Evolutionary conservation across 1,140 invertebrate genomes (phyloP).

Genomic region (Calosoma granatense): DNA sequence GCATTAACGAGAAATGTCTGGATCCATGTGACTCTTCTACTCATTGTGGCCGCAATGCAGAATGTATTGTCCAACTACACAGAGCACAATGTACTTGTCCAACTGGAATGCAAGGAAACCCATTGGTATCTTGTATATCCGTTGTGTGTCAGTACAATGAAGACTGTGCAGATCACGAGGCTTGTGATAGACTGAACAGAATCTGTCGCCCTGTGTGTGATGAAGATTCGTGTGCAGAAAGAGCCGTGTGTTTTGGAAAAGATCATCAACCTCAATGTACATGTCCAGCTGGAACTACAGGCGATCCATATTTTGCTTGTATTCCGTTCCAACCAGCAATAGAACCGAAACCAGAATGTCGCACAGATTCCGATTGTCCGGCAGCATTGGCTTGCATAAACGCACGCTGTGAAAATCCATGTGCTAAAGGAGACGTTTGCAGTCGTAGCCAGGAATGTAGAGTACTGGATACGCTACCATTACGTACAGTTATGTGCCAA

Average conservation of each 20-base stretch:
- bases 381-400: constrained; percentile 66
- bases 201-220: constrained; percentile 75
- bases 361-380: constrained; percentile 63
- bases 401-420: constrained; percentile 63
- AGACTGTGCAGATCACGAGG: constrained; percentile 76
- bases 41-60: constrained; percentile 67
- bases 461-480: constrained; percentile 64
- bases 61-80: constrained; percentile 64
- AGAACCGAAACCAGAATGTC: constrained; percentile 51
- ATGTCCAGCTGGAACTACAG: constrained; percentile 61
- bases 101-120: constrained; percentile 72
- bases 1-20: constrained; percentile 65
- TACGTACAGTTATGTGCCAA: constrained; percentile 70
- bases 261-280: constrained; percentile 69
- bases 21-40: constrained; percentile 60
- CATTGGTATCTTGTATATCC: constrained; percentile 66
- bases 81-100: constrained; percentile 73
- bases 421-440: constrained; percentile 56
- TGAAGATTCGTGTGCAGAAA: constrained; percentile 61
- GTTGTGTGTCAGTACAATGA: constrained; percentile 81
- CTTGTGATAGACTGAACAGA: constrained; percentile 74
- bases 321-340: constrained; percentile 27
- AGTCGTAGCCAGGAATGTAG: constrained; percentile 62
- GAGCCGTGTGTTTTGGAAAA: constrained; percentile 60
- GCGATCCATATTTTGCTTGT: constrained; percentile 73